Percentiles rank a stretch among this genome's conserved stretches.
Evolutionary conservation across 1,140 invertebrate species (phyloP).

Genomic region (Cheumatopsyche charites): DNA sequence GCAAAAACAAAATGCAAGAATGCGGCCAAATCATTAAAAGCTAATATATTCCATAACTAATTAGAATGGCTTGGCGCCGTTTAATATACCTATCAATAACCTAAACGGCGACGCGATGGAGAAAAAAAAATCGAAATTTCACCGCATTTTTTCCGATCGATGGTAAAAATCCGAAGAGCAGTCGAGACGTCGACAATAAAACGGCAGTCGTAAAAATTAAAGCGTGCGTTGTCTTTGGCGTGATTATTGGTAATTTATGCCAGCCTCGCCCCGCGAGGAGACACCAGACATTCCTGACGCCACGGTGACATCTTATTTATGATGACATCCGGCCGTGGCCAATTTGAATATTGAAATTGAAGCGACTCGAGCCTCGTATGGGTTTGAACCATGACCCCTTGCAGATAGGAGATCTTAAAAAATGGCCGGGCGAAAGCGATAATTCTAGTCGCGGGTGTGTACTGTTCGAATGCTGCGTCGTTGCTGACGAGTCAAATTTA

Average conservation of each 20-base stretch:
- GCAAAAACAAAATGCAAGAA: neutral
- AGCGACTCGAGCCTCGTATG: constrained; percentile 29
- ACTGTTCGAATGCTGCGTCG: too few relatives aligned
- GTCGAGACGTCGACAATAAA: neutral
- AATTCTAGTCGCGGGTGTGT: constrained; percentile 33
- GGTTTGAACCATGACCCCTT: constrained; percentile 44
- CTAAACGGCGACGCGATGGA: neutral
- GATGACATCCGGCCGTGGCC: constrained; percentile 35
- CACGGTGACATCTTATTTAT: constrained; percentile 48
- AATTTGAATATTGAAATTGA: constrained; percentile 44
- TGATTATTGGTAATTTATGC: constrained; percentile 35
- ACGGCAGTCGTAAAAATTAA: constrained; percentile 16
- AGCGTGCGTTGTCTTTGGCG: constrained; percentile 14
- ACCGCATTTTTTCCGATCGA: neutral
- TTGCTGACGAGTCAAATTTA: constrained; percentile 15
- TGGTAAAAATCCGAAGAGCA: neutral
- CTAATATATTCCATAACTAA: neutral
- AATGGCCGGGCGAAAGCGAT: constrained; percentile 27
- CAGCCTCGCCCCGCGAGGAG: neutral
- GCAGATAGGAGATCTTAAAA: constrained; percentile 37
- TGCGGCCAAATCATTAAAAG: constrained; percentile 10
- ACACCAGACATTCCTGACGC: constrained; percentile 34
- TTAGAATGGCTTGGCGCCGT: constrained; percentile 9
- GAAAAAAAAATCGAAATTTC: neutral
- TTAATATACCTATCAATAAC: constrained; percentile 17